Percentiles rank a stretch among this genome's conserved stretches.
These are phyloP conservation scores for Stichopus chloronotus DNA, from an alignment of 35 echinoderm and acorn worm genomes.

Conservation along the genomic window DNA sequence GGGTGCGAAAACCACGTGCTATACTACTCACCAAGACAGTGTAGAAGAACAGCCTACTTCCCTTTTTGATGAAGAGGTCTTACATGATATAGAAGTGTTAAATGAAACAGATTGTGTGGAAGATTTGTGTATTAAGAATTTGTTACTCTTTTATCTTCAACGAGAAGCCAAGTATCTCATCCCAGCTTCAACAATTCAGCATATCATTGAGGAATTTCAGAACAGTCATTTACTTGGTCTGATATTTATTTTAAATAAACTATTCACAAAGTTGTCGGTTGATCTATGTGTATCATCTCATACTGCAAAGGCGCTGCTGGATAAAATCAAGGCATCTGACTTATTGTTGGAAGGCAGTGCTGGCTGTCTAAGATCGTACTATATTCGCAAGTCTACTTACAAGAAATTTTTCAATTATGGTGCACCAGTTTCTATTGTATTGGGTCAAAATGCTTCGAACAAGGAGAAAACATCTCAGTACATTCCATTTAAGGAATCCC, in stretches of 20 bases:
- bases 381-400: constrained; percentile 27
- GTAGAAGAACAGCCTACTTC: neutral
- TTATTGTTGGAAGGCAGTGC: neutral
- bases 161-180: neutral
- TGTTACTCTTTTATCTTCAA: constrained; percentile 12
- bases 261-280: neutral
- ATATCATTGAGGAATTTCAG: constrained; percentile 10
- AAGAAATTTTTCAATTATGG: constrained; percentile 19
- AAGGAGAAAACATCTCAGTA: constrained; percentile 17
- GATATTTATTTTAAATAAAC: constrained; percentile 2
- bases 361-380: neutral
- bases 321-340: constrained; percentile 15
- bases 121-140: constrained; percentile 15
- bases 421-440: neutral
- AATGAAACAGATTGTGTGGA: neutral
- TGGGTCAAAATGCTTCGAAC: neutral
- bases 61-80: neutral
- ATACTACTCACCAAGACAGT: too few relatives aligned
- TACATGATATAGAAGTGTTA: constrained; percentile 14
- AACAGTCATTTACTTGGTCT: neutral
- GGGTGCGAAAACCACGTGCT: too few relatives aligned
- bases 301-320: neutral
- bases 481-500: constrained; percentile 13
- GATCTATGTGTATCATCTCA: neutral
- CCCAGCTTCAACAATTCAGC: constrained; percentile 8